These are phyloP conservation scores for Channa argus DNA, from an alignment of 2,113 vertebrate species.

Conservation along the genomic window DNA sequence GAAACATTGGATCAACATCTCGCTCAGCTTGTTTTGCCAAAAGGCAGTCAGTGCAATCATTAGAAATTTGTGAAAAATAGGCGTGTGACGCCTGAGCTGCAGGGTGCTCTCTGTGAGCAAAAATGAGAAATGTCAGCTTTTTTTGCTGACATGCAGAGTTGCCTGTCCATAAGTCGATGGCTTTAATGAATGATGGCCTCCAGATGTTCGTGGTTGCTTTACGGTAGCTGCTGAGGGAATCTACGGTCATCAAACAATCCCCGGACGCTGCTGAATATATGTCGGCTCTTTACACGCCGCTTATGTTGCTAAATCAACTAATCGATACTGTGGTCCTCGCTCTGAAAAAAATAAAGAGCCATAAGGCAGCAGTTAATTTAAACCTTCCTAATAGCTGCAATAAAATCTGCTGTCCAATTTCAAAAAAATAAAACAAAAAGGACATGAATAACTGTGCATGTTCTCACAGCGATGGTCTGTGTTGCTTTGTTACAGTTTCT, in stretches of 20 bases:
- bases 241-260: conserved; percentile 43
- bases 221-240: conserved; percentile 46
- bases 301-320: conserved; percentile 55
- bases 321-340: conserved; percentile 44
- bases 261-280: conserved; percentile 44
- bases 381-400: conserved; percentile 3
- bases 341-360: conserved; percentile 3
- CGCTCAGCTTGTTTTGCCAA: conserved; percentile 50
- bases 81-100: conserved; percentile 17
- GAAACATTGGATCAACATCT: conserved; percentile 50
- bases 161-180: conserved; percentile 46
- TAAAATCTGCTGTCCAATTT: conserved; percentile 15
- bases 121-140: conserved; percentile 43
- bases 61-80: conserved; percentile 40
- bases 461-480: no score
- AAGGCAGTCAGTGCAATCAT: conserved; percentile 42
- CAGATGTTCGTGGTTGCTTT: conserved; percentile 40
- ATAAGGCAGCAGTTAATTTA: conserved; percentile 28
- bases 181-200: conserved; percentile 54
- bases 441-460: no score
- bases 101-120: conserved; percentile 15
- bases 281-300: conserved; percentile 28
- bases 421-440: not conserved
- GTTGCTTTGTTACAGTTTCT: no score
- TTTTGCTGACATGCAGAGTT: conserved; percentile 52